Base-by-base conservation (phyloP, 1,140 invertebrate species). In the Polyergus mexicanus region DNA sequence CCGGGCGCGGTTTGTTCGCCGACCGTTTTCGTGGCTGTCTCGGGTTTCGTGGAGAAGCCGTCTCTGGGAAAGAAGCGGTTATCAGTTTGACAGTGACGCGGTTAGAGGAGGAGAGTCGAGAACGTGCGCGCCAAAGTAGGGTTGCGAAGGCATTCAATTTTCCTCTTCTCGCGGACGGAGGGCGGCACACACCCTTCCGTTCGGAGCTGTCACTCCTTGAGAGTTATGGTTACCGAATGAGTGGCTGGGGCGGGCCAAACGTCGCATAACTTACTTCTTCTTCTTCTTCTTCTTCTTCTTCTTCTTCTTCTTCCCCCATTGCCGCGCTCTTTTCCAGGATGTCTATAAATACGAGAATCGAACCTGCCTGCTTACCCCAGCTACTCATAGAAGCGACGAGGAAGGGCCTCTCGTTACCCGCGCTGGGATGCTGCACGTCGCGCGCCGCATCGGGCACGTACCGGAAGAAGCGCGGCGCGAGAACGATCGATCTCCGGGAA, bases 181-280 rank as follows among this genome's bases (percentile, higher is more conserved):
- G 89, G 89, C 83, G 89, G 89, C 84, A 66, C 89, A 88, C 91
- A 91, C 90, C 91, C 91, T 92, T 92, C 91, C 90, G 91, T 91
- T 92, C 87, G 85, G 84, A 88, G 84, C 91, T 91, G 91, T 92
- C 91, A 92, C 91, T 92, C 88, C 69, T 51, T 5, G 86, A 92
- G 91, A 92, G 89, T 92, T 92, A 92, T 92, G 91, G 91, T 89
- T 74, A 84, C 89, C 83, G 91, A 92, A 92, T 92, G 91, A 92
- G 91, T 92, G 88, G 91, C 91, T 91, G 91, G 91, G 91, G 91
- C 91, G 91, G 91, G 90, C 87, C 89, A 92, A 92, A 92, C 89
- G 91, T 92, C 91, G 91, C 90, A 92, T 92, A 92, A 92, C 88
- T 92, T 92, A 91, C 91, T 91, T 91, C 88, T 90, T 72, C 88